A percentile compares a stretch with the other conserved stretches of the same genome.
Evolutionary conservation across 1,140 invertebrate genomes (phyloP).

Genomic region (Drosophila virilis): DNA sequence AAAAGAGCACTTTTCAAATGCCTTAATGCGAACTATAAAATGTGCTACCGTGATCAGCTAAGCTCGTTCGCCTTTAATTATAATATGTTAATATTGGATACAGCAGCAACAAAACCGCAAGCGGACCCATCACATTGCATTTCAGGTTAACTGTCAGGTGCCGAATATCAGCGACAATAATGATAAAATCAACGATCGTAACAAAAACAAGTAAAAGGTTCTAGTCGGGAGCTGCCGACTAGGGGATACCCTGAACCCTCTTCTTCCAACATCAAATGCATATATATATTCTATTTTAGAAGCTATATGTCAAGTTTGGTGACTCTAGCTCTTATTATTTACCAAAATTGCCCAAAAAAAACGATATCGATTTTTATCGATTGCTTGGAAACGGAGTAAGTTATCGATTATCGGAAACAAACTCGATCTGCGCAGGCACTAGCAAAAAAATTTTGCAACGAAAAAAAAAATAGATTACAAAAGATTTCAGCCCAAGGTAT

Average conservation of each 20-base stretch:
- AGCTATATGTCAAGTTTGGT: no score
- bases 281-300: no score
- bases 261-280: no score
- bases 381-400: no score
- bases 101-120: slow-evolving; percentile 47
- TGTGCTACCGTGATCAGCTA: background rate
- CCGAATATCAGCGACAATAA: background rate
- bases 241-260: no score
- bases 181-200: slow-evolving; percentile 9
- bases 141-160: slow-evolving; percentile 28
- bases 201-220: slow-evolving; percentile 15
- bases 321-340: no score
- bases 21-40: slow-evolving; percentile 17
- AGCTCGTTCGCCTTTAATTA: background rate
- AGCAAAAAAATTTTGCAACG: slow-evolving; percentile 59
- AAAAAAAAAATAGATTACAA: slow-evolving; percentile 26
- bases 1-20: slow-evolving; percentile 4
- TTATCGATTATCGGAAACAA: no score
- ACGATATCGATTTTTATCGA: no score
- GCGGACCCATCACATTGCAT: slow-evolving; percentile 37
- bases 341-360: no score
- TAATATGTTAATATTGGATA: slow-evolving; percentile 4
- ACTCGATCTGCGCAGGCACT: no score
- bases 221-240: no score
- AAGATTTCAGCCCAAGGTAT: slow-evolving; percentile 16